Evolutionary conservation across 2,888 invertebrate genomes (phyloP).

Genomic region (Drosophila austrosaltans): DNA sequence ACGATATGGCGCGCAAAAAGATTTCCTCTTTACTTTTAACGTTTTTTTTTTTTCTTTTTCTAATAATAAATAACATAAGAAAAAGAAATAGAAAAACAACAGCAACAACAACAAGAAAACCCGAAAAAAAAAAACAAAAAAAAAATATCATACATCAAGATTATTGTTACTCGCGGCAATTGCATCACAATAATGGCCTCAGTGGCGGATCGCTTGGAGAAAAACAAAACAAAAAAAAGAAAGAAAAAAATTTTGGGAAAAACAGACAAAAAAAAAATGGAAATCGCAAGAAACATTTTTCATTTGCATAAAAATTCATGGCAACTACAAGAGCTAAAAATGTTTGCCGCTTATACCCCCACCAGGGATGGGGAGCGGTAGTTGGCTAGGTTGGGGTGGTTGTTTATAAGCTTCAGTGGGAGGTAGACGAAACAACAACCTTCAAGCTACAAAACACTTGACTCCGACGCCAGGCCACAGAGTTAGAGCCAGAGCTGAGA

Average conservation of each 20-base stretch:
- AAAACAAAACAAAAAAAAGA: constrained; percentile 34
- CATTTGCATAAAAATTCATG: constrained; percentile 77
- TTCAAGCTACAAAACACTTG: constrained; percentile 78
- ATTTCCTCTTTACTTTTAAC: constrained; percentile 49
- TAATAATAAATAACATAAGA: constrained; percentile 50
- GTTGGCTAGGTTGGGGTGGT: not conserved
- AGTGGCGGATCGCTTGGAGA: constrained; percentile 43
- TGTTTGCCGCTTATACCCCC: constrained; percentile 60
- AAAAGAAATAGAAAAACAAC: constrained; percentile 21
- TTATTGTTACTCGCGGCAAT: constrained; percentile 79
- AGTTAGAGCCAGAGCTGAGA: constrained; percentile 1
- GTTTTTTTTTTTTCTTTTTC: constrained; percentile 47
- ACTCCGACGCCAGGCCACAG: constrained; percentile 47
- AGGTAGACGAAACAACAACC: constrained; percentile 73
- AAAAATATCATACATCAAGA: constrained; percentile 77
- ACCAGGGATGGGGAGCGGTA: constrained; percentile 5
- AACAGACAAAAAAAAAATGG: constrained; percentile 43
- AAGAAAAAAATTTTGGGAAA: constrained; percentile 30
- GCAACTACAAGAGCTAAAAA: constrained; percentile 77
- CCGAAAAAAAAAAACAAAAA: constrained; percentile 24
- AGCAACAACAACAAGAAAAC: constrained; percentile 38
- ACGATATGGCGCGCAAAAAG: constrained; percentile 58
- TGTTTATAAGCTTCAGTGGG: constrained; percentile 51
- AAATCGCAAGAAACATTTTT: constrained; percentile 79
- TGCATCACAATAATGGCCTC: constrained; percentile 75